Base-by-base conservation (phyloP, 2,888 invertebrate genomes). In the Caenorhabditis afra region DNA sequence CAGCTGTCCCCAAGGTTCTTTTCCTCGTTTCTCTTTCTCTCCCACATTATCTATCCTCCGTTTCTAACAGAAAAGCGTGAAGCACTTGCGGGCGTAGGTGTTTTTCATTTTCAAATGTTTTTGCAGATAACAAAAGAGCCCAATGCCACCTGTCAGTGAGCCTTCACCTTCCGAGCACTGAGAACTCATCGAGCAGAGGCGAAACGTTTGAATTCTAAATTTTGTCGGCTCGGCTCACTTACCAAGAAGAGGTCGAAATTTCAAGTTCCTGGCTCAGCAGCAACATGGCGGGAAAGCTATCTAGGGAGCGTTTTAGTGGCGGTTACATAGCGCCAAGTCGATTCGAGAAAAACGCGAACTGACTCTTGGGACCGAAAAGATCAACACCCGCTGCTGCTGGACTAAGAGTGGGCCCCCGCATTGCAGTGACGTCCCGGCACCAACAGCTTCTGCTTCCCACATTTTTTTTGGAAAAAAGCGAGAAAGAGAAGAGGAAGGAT, bases 41-140 rank as follows among this genome's bases (percentile, higher is more conserved):
- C 4, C 29, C n/a, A n/a, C n/a, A n/a, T n/a, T n/a, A n/a, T 29
- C 29, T 29, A 29, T 29, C n/a, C n/a, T n/a, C n/a, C n/a, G 29
- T 29, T 29, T 29, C 29, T 29, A 3, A 29, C 29, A 29, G 29
- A 29, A 7, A 29, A 29, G 29, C 59, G 50, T 52, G 58, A 68
- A 70, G 61, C 53, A 61, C 70, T 70, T 61, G 70, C 41, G 50
- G 61, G 53, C 61, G 70, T 53, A 70, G 61, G 70, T 61, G 70
- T 45, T 59, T 45, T 53, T 11, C 14, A 49, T 8, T 49, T n/a
- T n/a, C n/a, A n/a, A n/a, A n/a, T n/a, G n/a, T n/a, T n/a, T n/a
- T 49, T 12, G 18, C 49, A 49, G 2, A 68, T 58, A 68, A 52
- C 68, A 70, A 61, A 53, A 68, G 67, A n/a, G n/a, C n/a, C n/a